Evolutionary conservation across 2,113 vertebrate species (phyloP).

Genomic region (Ancistrus triradiatus): DNA sequence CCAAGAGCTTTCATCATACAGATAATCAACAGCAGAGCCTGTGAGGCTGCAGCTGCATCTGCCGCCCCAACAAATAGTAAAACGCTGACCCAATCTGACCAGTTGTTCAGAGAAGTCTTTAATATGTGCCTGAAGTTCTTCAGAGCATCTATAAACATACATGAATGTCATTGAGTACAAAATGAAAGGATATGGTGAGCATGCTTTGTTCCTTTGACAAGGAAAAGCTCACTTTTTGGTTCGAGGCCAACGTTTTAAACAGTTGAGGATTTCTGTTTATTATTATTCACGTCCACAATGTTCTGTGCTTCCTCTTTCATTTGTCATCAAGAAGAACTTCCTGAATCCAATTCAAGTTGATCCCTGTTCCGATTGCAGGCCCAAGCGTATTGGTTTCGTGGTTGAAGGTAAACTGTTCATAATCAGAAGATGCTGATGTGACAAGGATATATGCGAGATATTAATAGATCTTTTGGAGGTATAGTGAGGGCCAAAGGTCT

Average conservation of each 20-base stretch:
- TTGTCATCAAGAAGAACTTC: neutral
- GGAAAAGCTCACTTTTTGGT: conserved; percentile 8
- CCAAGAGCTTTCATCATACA: conserved; percentile 31
- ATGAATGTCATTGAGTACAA: conserved; percentile 25
- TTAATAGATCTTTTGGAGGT: too few relatives aligned
- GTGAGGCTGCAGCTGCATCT: conserved; percentile 43
- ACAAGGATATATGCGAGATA: too few relatives aligned
- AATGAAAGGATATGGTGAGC: conserved; percentile 22
- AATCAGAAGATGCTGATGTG: too few relatives aligned
- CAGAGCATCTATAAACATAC: conserved; percentile 17
- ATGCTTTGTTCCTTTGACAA: conserved; percentile 36
- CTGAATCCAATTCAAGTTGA: too few relatives aligned
- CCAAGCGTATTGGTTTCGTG: too few relatives aligned
- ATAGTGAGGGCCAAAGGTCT: too few relatives aligned
- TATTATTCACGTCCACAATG: conserved; percentile 3
- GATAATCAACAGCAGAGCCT: conserved; percentile 61
- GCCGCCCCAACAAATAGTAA: too few relatives aligned
- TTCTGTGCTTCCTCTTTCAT: conserved; percentile 10
- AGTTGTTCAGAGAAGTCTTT: conserved; percentile 6
- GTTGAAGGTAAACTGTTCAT: too few relatives aligned
- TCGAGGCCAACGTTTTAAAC: neutral
- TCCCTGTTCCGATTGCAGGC: too few relatives aligned
- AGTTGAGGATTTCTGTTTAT: conserved; percentile 29
- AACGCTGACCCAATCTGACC: too few relatives aligned
- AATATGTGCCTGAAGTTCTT: conserved; percentile 12